Evolutionary conservation across 2,888 invertebrate species (phyloP), one percentile per base, ranked within the genome.

Genomic region (Acanthococcus lagerstroemiae): DNA sequence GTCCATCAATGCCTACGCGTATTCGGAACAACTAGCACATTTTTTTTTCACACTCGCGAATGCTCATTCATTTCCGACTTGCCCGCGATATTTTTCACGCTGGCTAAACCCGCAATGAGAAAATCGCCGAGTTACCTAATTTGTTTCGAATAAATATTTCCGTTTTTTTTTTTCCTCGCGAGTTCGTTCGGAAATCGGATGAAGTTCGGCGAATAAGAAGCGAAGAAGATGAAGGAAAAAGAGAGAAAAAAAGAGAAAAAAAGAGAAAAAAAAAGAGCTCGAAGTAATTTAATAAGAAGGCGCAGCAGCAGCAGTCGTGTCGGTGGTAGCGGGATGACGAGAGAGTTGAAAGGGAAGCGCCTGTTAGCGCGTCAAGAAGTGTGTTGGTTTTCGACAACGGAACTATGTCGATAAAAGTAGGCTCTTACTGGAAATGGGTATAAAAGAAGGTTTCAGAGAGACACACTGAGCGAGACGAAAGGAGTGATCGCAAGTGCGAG

Each of bases 341-440:
- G 37, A 37, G 37, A 37, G n/a, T 37, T 37, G 37, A 37, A 37
- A 37, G 37, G 37, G 37, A 37, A 37, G 37, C 37, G 37, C 37
- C 37, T 57, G 30, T 56, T 56, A 56, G 26, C 57, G 46, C 24
- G 48, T 58, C 58, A 46, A 46, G 58, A 58, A 58, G 26, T 22
- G 54, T 54, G 54, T 58, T 58, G 26, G 46, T 58, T 58, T 58
- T 58, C 58, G 22, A 19, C 58, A 26, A 58, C 26, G 22, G 4
- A 58, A 58, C 58, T 26, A 58, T 58, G 58, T 58, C 48, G 58
- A 58, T 58, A 58, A 58, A 57, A 58, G 58, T 46, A 58, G 58
- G 58, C 58, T 46, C 45, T 6, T 19, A 21, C 19, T 44, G 12
- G n/a, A 37, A 37, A 37, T 37, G 37, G 37, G 37, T 37, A 37